These are phyloP conservation scores for Nettapus auritus DNA, from an alignment of 2,113 vertebrate species.

Conservation along the genomic window DNA sequence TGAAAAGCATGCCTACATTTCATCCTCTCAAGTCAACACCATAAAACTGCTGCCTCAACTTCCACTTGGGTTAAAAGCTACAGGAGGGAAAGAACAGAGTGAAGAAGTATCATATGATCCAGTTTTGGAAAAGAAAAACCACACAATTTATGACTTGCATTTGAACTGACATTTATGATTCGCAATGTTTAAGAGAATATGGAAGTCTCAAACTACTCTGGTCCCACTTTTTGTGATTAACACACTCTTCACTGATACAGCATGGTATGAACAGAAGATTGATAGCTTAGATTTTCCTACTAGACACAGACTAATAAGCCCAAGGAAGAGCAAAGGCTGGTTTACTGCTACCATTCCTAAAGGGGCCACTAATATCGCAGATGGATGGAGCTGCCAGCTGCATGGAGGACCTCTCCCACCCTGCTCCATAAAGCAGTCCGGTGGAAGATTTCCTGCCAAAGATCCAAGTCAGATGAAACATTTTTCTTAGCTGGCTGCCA, in stretches of 20 bases:
- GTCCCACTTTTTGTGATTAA: not conserved
- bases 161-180: not conserved
- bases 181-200: not conserved
- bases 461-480: not conserved
- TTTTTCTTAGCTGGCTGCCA: not conserved
- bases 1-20: not conserved
- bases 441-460: not conserved
- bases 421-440: fast-evolving
- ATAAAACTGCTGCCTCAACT: not conserved
- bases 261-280: not conserved
- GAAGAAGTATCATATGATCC: not conserved
- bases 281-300: not conserved
- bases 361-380: not conserved
- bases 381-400: not conserved
- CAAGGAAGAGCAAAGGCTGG: not conserved
- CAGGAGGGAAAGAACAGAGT: not conserved
- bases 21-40: not conserved
- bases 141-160: not conserved
- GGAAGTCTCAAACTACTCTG: not conserved
- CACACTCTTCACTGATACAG: not conserved
- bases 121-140: not conserved
- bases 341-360: not conserved
- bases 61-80: not conserved
- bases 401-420: not conserved
- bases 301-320: not conserved